Base-by-base conservation (phyloP, 2,113 vertebrate genomes). In the Melanostigma gelatinosum region DNA sequence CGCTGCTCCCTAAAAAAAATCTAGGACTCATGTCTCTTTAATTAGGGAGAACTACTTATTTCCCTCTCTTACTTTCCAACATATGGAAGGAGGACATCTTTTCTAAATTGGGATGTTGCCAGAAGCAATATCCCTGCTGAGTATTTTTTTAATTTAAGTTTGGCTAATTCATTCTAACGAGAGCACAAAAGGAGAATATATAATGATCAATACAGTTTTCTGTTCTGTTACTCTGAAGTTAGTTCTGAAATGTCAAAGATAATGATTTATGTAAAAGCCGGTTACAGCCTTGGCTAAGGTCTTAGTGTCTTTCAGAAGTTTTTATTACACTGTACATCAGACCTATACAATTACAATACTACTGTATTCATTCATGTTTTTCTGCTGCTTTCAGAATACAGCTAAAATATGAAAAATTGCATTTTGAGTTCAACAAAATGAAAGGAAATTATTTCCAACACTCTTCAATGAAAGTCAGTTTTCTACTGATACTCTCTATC, bases 141-240 rank as follows among this genome's bases (percentile, higher is more conserved):
- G 60, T 75, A 6, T 29, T 58, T 74, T 55, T 84, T 71, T 42
- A 40, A 75, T 66, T 10, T 55, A 75, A 48, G 34, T 52, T 79
- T 46, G 24, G 44, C 6, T 81, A 84, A 90, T 86, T 84, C 79
- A 84, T 85, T 87, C 77, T 54, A 81, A 87, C 64, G 68, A 72
- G 10, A 70, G 77, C 58, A 87, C 67, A 69, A 87, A 78, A 81
- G 52, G 22, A 44, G 27, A 75, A 80, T 79, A 63, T 76, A 69
- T 77, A 88, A 77, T 79, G 50, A 84, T 84, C 74, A 67, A 76
- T 71, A 74, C 55, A 64, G 48, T 62, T 71, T 69, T 71, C 57
- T 34, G 50, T 61, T 86, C 36, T 72, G 61, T 55, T 69, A 71
- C 32, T 34, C 85, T 87, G 40, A 83, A 48, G 38, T n/a, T 87